phyloP scores from a whole-genome alignment of 2,113 vertebrate genomes.

The Calyptomena viridis region DNA sequence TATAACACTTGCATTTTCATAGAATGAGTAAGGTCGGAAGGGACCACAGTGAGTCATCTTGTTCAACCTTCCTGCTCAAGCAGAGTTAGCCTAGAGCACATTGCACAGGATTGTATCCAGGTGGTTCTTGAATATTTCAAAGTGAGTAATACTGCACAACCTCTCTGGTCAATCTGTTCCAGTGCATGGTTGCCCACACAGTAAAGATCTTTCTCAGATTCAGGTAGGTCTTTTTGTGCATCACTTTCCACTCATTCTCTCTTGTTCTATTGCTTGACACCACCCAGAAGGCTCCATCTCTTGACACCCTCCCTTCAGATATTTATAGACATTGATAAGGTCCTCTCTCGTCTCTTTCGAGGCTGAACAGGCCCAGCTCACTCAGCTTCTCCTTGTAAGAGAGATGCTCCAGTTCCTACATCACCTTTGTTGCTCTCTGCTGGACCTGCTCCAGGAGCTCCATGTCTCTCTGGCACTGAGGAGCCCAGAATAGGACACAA shows the following conservation, averaged over 20 bases:
- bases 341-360: background rate
- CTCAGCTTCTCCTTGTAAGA: background rate
- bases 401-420: too few relatives aligned
- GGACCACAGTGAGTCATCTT: background rate
- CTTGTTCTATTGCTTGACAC: background rate
- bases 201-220: background rate
- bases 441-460: too few relatives aligned
- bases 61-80: background rate
- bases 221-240: background rate
- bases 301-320: background rate
- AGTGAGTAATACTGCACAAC: background rate
- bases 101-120: background rate
- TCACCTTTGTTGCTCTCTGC: too few relatives aligned
- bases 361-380: background rate
- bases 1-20: background rate
- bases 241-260: background rate
- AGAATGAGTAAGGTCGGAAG: background rate
- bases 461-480: background rate
- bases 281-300: background rate
- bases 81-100: background rate
- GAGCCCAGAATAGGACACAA: background rate
- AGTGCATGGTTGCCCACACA: background rate
- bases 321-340: rapidly evolving
- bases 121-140: background rate
- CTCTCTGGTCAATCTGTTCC: background rate